Conservation (phyloP, 2,888 invertebrate genomes). For the Drosophila longiperda region DNA sequence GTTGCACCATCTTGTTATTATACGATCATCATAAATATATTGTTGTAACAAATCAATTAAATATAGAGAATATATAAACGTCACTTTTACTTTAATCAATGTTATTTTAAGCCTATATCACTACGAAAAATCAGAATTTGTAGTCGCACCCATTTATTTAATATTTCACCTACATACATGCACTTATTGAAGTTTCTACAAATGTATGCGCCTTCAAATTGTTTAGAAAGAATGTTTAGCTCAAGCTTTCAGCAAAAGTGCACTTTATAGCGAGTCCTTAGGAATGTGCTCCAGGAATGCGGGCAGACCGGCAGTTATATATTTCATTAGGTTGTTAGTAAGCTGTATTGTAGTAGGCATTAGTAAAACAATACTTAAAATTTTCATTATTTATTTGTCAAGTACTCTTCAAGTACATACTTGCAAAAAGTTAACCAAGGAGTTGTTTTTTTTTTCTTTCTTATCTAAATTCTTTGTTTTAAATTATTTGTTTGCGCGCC, state of each 20-base stretch:
- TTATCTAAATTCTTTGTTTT: conserved; percentile 10
- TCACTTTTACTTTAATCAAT: neutral
- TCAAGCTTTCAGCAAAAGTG: conserved; percentile 1
- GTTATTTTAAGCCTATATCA: neutral
- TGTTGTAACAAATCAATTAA: neutral
- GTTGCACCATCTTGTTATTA: neutral
- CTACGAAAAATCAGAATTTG: neutral
- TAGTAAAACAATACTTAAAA: neutral
- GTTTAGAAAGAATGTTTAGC: conserved; percentile 25
- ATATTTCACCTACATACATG: neutral
- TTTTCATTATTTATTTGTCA: conserved; percentile 1
- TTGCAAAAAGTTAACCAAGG: neutral
- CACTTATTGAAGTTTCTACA: neutral
- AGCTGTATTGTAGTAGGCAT: conserved; percentile 43
- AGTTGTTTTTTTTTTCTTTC: conserved; percentile 4
- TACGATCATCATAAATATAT: neutral
- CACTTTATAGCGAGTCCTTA: conserved; percentile 46
- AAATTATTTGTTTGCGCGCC: conserved; percentile 31
- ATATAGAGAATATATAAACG: neutral
- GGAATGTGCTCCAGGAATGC: conserved; percentile 30
- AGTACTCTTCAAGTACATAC: conserved; percentile 18
- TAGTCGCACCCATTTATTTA: no score
- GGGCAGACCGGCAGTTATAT: neutral
- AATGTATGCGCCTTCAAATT: conserved; percentile 30
- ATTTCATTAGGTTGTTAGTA: neutral